Evolutionary conservation across 2,797 vertebrate genomes (phyloP).

Genomic region (Lateolabrax maculatus): DNA sequence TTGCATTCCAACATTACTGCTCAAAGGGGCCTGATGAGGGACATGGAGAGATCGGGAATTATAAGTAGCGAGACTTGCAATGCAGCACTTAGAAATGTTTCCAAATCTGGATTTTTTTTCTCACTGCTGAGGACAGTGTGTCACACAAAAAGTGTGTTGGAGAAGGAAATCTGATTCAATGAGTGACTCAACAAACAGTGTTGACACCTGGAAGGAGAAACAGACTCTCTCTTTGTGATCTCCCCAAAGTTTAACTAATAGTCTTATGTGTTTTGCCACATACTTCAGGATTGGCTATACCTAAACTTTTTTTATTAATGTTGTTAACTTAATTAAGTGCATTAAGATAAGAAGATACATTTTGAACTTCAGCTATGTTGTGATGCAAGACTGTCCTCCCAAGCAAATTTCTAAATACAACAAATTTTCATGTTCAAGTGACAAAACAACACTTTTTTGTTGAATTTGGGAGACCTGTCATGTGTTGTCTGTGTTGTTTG

Average conservation of each 20-base stretch:
- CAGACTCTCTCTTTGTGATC: conserved; percentile 8
- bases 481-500: neutral
- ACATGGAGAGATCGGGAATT: conserved; percentile 66
- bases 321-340: neutral
- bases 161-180: conserved; percentile 46
- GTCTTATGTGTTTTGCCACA: neutral
- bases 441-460: neutral
- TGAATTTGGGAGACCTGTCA: neutral
- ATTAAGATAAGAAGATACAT: neutral
- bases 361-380: neutral
- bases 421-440: neutral
- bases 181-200: conserved; percentile 37
- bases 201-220: conserved; percentile 24
- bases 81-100: conserved; percentile 60
- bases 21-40: conserved; percentile 69
- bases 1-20: conserved; percentile 76
- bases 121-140: conserved; percentile 43
- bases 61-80: conserved; percentile 59
- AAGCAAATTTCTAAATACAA: neutral
- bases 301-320: neutral
- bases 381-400: neutral
- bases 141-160: conserved; percentile 35
- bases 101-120: conserved; percentile 56
- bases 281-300: neutral
- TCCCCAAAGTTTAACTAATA: conserved; percentile 4